These are phyloP conservation scores for Atlantisia rogersi DNA, from an alignment of 2,113 vertebrate genomes.

Conservation along the genomic window DNA sequence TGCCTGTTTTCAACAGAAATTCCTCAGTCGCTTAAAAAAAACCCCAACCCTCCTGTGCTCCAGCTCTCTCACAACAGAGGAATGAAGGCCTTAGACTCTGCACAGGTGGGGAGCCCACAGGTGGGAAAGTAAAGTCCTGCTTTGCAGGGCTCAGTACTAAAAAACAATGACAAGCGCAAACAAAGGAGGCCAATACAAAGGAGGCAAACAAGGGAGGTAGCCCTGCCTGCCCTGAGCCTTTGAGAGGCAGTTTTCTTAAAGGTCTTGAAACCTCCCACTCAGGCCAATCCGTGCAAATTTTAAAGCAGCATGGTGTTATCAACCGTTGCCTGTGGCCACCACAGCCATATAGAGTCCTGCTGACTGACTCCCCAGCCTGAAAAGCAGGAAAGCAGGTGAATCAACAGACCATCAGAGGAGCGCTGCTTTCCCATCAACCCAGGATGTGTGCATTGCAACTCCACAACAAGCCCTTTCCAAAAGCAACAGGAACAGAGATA, in stretches of 20 bases:
- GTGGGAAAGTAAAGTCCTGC: neutral
- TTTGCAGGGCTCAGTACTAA: neutral
- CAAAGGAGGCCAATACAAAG: neutral
- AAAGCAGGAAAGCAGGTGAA: neutral
- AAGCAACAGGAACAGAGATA: neutral
- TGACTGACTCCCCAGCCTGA: neutral
- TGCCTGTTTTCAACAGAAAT: neutral
- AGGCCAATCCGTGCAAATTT: neutral
- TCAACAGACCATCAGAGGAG: neutral
- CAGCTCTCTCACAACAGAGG: neutral
- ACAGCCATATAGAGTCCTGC: neutral
- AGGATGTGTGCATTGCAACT: accelerated
- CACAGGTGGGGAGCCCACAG: neutral
- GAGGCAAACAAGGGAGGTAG: neutral
- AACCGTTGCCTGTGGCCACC: neutral
- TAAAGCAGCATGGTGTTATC: neutral
- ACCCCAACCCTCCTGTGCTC: neutral
- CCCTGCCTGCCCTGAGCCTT: neutral
- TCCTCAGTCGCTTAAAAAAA: neutral
- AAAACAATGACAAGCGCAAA: neutral
- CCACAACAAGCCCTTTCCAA: neutral
- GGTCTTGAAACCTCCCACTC: neutral
- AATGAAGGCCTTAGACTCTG: neutral
- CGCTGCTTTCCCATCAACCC: accelerated
- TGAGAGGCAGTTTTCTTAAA: neutral